Conservation (phyloP, 2,797 vertebrate genomes). For the Menidia menidia region DNA sequence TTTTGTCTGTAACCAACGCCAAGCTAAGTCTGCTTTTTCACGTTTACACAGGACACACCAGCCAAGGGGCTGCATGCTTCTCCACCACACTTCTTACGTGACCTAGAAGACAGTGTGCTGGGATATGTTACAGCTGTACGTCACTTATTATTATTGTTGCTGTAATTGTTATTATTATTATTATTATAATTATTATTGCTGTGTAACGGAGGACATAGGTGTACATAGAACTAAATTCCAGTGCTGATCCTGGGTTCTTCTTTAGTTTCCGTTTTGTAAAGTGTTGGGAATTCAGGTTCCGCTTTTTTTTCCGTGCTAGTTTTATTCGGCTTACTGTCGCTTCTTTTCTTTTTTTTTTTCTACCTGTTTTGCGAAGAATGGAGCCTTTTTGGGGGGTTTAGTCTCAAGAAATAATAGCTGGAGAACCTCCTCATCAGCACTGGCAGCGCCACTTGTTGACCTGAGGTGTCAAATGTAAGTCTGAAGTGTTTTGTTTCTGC, state of each 20-base stretch:
- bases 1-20: slow-evolving; percentile 59
- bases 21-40: slow-evolving; percentile 62
- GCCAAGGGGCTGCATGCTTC: slow-evolving; percentile 73
- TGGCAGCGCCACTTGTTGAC: slow-evolving; percentile 5
- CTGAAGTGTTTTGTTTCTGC: slow-evolving; percentile 39
- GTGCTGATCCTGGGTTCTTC: slow-evolving; percentile 69
- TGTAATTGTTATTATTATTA: slow-evolving; percentile 36
- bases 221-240: slow-evolving; percentile 73
- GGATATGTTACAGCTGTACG: slow-evolving; percentile 64
- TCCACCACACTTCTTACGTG: slow-evolving; percentile 60
- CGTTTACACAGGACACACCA: slow-evolving; percentile 72
- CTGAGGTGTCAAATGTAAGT: slow-evolving; percentile 36
- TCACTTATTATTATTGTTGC: slow-evolving; percentile 64
- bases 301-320: slow-evolving; percentile 52
- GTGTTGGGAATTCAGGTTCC: slow-evolving; percentile 64
- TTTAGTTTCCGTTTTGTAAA: slow-evolving; percentile 50
- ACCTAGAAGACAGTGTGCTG: slow-evolving; percentile 67
- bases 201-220: slow-evolving; percentile 65
- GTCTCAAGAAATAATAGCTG: slow-evolving; percentile 26
- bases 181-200: slow-evolving; percentile 64
- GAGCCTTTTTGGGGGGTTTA: slow-evolving; percentile 18
- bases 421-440: slow-evolving; percentile 22
- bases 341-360: not conserved
- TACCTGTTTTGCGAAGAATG: slow-evolving; percentile 16
- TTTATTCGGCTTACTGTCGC: not conserved